These are phyloP conservation scores for Zele albiditarsus DNA, from an alignment of 2,888 invertebrate species.

Conservation along the genomic window DNA sequence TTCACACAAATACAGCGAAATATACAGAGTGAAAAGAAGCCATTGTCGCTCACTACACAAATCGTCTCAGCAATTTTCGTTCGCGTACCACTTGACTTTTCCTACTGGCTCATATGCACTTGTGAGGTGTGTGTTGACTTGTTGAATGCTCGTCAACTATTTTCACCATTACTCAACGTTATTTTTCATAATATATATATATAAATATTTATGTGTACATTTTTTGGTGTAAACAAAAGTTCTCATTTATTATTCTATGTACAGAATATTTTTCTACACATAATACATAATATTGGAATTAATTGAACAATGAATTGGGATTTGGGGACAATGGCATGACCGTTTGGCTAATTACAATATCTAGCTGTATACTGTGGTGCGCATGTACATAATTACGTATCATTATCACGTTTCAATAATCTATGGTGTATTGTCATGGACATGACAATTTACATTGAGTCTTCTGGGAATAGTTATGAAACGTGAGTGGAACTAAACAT, in stretches of 20 bases:
- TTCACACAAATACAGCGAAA: not conserved
- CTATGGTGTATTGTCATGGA: not conserved
- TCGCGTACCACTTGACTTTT: slow-evolving; percentile 23
- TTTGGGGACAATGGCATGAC: not conserved
- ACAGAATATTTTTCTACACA: no score
- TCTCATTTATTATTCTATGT: no score
- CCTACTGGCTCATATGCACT: slow-evolving; percentile 20
- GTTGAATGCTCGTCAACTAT: slow-evolving; percentile 25
- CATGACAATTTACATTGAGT: not conserved
- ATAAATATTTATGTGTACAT: no score
- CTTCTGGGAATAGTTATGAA: not conserved
- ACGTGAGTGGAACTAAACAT: not conserved
- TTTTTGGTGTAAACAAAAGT: no score
- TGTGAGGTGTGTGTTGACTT: slow-evolving; percentile 16
- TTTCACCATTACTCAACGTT: not conserved
- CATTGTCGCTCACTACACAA: slow-evolving; percentile 19
- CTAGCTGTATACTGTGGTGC: not conserved
- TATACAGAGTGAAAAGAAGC: slow-evolving; percentile 4
- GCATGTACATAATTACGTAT: not conserved
- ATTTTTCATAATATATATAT: not conserved
- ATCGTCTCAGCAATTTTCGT: slow-evolving; percentile 27
- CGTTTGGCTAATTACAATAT: slow-evolving; percentile 10
- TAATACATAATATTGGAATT: not conserved
- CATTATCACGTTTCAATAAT: slow-evolving; percentile 12
- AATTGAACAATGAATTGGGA: not conserved